Evolutionary conservation across 2,888 invertebrate species (phyloP).

Genomic region (Dasysyrphus tricinctus): DNA sequence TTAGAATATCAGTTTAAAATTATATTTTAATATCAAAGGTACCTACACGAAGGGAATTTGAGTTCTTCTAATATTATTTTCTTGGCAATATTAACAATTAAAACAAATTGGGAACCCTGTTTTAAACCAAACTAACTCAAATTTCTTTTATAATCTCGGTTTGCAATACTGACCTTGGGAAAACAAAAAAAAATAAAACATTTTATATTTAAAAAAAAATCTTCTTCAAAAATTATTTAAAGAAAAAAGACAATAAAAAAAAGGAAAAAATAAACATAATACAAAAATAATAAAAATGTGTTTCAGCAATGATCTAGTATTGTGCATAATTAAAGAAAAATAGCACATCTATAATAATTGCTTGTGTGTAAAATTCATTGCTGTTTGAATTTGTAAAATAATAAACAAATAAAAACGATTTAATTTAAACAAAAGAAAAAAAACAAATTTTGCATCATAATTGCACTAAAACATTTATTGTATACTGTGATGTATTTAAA

Average conservation of each 20-base stretch:
- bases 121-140: conserved; percentile 47
- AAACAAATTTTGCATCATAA: conserved; percentile 22
- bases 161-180: conserved; percentile 31
- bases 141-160: background rate
- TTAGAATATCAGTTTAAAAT: too few relatives aligned
- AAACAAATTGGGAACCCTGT: background rate
- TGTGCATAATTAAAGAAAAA: background rate
- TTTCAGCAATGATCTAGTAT: conserved; percentile 15
- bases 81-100: too few relatives aligned
- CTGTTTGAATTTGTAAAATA: background rate
- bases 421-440: background rate
- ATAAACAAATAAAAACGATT: conserved; percentile 16
- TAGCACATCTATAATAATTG: background rate
- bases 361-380: background rate
- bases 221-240: conserved; percentile 48
- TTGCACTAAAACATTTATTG: conserved; percentile 44
- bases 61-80: too few relatives aligned
- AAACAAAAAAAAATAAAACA: conserved; percentile 21
- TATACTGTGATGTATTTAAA: conserved; percentile 16
- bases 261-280: conserved; percentile 7
- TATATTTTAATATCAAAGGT: too few relatives aligned
- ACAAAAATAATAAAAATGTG: conserved; percentile 31
- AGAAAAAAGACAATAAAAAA: conserved; percentile 24
- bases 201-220: conserved; percentile 31
- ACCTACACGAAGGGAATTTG: too few relatives aligned